Evolutionary conservation across 2,888 invertebrate genomes (phyloP).

Genomic region (Merodon equestris): DNA sequence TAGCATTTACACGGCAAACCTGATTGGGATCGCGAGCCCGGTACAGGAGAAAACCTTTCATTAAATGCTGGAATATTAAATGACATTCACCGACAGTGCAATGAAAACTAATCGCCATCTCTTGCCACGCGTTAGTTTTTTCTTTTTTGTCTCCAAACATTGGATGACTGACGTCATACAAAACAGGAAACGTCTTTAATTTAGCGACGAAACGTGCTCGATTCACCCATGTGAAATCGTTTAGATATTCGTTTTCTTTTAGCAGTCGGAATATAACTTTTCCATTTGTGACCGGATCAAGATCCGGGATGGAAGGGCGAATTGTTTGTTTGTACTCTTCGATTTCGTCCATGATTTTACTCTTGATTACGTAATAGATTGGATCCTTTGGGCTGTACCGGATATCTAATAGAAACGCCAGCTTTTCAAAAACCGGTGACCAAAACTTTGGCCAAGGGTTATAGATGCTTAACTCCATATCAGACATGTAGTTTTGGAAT

Average conservation of each 20-base stretch:
- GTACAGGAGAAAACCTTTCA: slow-evolving; percentile 50
- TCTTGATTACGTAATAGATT: slow-evolving; percentile 42
- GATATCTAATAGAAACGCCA: slow-evolving; percentile 33
- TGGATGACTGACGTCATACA: slow-evolving; percentile 43
- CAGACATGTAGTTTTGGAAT: slow-evolving; percentile 48
- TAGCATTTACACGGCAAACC: slow-evolving; percentile 43
- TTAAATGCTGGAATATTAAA: slow-evolving; percentile 54
- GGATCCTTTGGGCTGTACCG: slow-evolving; percentile 41
- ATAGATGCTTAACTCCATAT: slow-evolving; percentile 52
- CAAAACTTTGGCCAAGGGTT: slow-evolving; percentile 56
- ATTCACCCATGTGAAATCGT: slow-evolving; percentile 56
- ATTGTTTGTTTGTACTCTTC: not conserved
- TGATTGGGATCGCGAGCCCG: slow-evolving; percentile 54
- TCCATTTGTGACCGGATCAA: slow-evolving; percentile 33
- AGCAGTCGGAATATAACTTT: slow-evolving; percentile 42
- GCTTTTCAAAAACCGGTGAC: slow-evolving; percentile 37
- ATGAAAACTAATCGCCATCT: slow-evolving; percentile 54
- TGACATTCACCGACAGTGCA: slow-evolving; percentile 58
- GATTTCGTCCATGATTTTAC: slow-evolving; percentile 39
- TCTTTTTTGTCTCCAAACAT: slow-evolving; percentile 42
- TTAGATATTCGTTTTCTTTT: slow-evolving; percentile 51
- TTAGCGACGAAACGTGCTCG: slow-evolving; percentile 48
- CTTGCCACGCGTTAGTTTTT: slow-evolving; percentile 56
- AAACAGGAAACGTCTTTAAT: slow-evolving; percentile 48
- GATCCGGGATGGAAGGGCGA: not conserved